These are phyloP conservation scores for Theodoxus fluviatilis DNA, from an alignment of 2,888 invertebrate genomes.

Conservation along the genomic window DNA sequence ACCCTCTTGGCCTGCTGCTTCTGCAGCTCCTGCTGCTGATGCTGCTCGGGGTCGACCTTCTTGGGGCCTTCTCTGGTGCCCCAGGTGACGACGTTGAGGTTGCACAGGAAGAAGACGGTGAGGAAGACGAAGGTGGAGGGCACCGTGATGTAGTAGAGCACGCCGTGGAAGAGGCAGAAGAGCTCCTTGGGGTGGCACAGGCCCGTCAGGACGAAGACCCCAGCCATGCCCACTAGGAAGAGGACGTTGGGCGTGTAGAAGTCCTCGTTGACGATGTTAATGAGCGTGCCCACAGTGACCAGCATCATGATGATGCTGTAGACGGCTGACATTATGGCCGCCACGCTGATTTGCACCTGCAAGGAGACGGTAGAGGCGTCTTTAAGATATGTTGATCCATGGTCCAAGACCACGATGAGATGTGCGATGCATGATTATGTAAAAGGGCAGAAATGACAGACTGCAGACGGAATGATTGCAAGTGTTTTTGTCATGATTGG, in stretches of 20 bases:
- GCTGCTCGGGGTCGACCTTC: constrained; percentile 69
- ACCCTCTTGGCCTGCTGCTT: constrained; percentile 75
- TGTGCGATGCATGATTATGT: too few relatives aligned
- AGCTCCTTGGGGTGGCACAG: constrained; percentile 90
- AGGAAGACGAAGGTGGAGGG: constrained; percentile 94
- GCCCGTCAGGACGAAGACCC: constrained; percentile 96
- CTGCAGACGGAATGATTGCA: too few relatives aligned
- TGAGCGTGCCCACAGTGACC: constrained; percentile 95
- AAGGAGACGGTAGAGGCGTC: too few relatives aligned
- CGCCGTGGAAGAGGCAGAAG: constrained; percentile 70
- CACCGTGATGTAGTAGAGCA: constrained; percentile 86
- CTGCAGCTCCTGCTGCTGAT: constrained; percentile 83
- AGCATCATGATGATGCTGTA: constrained; percentile 99
- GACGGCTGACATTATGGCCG: constrained; percentile 72
- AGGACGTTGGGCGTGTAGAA: constrained; percentile 42
- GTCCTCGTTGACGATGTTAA: constrained; percentile 95
- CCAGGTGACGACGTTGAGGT: constrained; percentile 92
- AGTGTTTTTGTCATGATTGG: too few relatives aligned
- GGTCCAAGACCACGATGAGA: too few relatives aligned
- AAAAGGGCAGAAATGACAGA: too few relatives aligned
- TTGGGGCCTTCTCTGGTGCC: constrained; percentile 81
- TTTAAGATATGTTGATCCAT: too few relatives aligned
- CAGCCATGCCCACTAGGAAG: constrained; percentile 69
- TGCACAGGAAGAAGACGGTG: constrained; percentile 89
- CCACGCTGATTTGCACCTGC: constrained; percentile 79